phyloP scores from a whole-genome alignment of 2,888 invertebrate species.

The Rapana venosa region DNA sequence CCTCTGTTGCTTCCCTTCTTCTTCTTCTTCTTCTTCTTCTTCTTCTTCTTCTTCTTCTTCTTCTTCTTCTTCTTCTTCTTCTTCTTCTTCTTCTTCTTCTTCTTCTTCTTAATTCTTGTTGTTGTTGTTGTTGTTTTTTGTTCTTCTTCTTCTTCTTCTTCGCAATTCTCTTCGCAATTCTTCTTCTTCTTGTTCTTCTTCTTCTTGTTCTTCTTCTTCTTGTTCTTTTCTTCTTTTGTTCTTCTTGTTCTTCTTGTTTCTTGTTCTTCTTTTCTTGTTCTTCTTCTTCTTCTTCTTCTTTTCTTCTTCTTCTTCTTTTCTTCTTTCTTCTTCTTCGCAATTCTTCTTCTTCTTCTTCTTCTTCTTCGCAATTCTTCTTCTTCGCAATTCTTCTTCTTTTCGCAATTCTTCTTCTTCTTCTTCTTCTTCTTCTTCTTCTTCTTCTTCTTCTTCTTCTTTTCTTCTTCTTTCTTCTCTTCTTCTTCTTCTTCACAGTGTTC shows the following conservation, averaged over 20 bases:
- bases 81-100: background rate
- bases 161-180: background rate
- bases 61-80: background rate
- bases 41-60: background rate
- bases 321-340: slow-evolving; percentile 15
- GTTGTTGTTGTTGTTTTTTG: background rate
- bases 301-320: background rate
- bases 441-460: background rate
- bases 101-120: slow-evolving; percentile 2
- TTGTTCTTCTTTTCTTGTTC: background rate
- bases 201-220: background rate
- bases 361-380: background rate
- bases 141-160: too few relatives aligned
- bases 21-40: background rate
- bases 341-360: background rate
- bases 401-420: background rate
- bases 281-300: background rate
- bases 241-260: slow-evolving; percentile 19
- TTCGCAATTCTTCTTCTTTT: background rate
- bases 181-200: background rate
- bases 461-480: background rate
- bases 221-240: background rate
- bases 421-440: background rate
- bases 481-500: background rate
- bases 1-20: too few relatives aligned